Evolutionary conservation across 2,888 invertebrate species (phyloP), one percentile per base, ranked within the genome.

Genomic region (Drosophila melanosoma): DNA sequence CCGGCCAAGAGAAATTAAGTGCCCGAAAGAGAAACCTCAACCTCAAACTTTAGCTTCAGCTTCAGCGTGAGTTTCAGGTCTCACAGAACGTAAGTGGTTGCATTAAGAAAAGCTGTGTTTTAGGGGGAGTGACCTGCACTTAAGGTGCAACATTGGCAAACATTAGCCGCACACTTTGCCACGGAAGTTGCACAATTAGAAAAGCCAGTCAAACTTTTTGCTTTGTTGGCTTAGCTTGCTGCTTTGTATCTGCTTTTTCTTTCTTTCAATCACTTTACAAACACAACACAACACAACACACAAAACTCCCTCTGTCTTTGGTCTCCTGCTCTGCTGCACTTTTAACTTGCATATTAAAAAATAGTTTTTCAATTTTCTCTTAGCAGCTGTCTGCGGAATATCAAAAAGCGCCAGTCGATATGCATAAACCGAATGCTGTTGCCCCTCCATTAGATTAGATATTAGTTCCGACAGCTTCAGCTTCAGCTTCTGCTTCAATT

Each of bases 181-280:
- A 67, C 89, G 87, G 89, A 87, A 87, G 90, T 87, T 90, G 81
- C 83, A 90, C 87, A 87, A 87, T 87, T 87, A 87, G 87, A 87
- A 83, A 79, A 81, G 81, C 77, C 74, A 88, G 90, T 90, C 78
- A 88, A 90, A 86, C 66, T 85, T 86, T 86, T 74, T 67, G 68
- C 70, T 72, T 61, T 54, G 74, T 23, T 74, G 56, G 15, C 70
- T 53, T 72, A 33, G 23, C 64, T 59, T 36, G 64, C 61, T 33
- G 64, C 52, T 57, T 67, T 65, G 62, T 63, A 45, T 58, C 54
- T 32, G 20, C 2, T 17, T 10, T 32, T 7, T 12, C n/a, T 4
- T 26, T 23, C 10, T 3, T 23, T 20, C 68, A 52, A 48, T 29
- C 29, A 29, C 57, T 45, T 35, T 38, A 20, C 45, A 15, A 4